Evolutionary conservation across 1,140 invertebrate genomes (phyloP), one percentile per base, ranked within the genome.

Genomic region (Charaxes varanes): DNA sequence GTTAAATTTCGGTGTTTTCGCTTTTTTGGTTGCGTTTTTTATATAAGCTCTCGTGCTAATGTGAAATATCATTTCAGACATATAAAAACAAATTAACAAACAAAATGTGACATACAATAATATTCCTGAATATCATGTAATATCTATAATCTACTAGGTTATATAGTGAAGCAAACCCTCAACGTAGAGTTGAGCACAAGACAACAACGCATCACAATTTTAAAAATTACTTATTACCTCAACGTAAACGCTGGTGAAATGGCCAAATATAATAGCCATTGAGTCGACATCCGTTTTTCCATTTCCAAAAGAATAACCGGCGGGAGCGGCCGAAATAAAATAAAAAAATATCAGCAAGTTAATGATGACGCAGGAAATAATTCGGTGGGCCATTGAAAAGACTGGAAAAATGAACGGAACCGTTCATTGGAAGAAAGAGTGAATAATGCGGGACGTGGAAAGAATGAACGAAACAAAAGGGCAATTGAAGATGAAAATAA

Each of bases 401-500:
- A 50, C 58, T 67, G 67, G n/a, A 67, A 66, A 62, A 62, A 65
- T 62, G 55, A 62, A 65, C 61, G 58, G 52, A 55, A 78, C 63
- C 66, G 68, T 66, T 66, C 49, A 54, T 50, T 54, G 60, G 63
- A 70, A 70, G 73, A 71, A 71, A 66, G 58, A 57, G 55, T 62
- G 59, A 64, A 74, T 72, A 76, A 77, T 77, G 62, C 51, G 53
- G 54, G 62, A 69, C 62, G 45, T 62, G 68, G 68, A 73, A 67
- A 77, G 68, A 77, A 80, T 70, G 57, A 53, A 34, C 26, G 48
- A 57, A 55, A 81, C 77, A 81, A 81, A 71, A 59, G 62, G 77
- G 77, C 73, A 81, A 81, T 81, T 81, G 77, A 81, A 81, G 73
- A 68, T 62, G 69, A 74, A 67, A 74, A 81, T 81, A 81, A 81